These are phyloP conservation scores for Ellobius talpinus DNA, from an alignment of 2,113 vertebrate genomes.

Conservation along the genomic window DNA sequence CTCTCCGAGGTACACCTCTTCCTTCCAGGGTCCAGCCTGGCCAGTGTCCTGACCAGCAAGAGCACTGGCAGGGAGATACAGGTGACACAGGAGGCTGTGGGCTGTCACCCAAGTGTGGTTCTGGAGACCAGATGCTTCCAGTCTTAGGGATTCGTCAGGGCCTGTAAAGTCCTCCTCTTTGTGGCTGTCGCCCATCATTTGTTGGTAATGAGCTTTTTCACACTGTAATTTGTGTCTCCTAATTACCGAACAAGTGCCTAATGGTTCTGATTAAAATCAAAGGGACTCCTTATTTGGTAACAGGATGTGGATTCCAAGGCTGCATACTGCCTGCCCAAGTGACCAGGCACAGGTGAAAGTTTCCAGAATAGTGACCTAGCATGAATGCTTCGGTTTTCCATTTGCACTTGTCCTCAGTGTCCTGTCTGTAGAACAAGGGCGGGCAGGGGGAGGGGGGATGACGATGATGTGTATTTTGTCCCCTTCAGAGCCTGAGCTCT, in stretches of 20 bases:
- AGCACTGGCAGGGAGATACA: neutral
- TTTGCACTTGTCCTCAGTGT: neutral
- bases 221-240: neutral
- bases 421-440: neutral
- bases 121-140: neutral
- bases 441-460: neutral
- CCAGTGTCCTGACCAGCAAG: neutral
- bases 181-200: neutral
- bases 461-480: neutral
- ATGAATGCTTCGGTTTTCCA: neutral
- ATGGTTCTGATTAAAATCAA: neutral
- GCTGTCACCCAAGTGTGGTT: neutral
- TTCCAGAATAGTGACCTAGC: neutral
- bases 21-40: neutral
- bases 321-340: neutral
- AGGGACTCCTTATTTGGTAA: neutral
- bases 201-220: neutral
- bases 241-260: neutral
- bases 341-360: neutral
- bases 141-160: neutral
- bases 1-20: too few species aligned
- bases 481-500: neutral
- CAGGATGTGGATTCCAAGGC: neutral
- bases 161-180: fast-evolving
- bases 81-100: neutral